Base-by-base conservation (phyloP, 2,113 vertebrate genomes). In the Spheniscus mendiculus region DNA sequence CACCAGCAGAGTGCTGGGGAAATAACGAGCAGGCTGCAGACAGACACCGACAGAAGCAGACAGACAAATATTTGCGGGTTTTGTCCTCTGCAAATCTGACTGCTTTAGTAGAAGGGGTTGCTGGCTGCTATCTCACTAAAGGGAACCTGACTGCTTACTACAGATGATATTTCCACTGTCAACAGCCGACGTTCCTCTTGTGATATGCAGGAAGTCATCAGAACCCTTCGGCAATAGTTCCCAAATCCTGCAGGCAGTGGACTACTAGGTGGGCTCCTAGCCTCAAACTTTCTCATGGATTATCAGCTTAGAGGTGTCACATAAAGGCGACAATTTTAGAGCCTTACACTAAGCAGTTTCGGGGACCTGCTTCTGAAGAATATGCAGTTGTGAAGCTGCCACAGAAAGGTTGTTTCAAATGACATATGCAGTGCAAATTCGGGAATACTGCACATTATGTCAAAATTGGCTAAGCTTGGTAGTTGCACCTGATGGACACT, bases 371-470 rank as follows among this genome's bases (percentile, higher is more conserved):
- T 79, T 40, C 66, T 50, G 25, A 62, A 32, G 26, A 67, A 42
- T 3, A n/a, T 1, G 21, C 45, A 32, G 22, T 4, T 12, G 70
- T 2, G 15, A 69, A 76, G n/a, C n/a, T 19, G 23, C 73, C 83
- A 29, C 74, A 18, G 83, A 71, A 36, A 62, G 9, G 19, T 0
- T 44, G 29, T 40, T 38, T 55, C 20, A 59, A 49, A 25, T 6
- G 0, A 47, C 3, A 30, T 1, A 38, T 0, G 10, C 27, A 7
- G 20, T 1, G n/a, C 44, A 19, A 55, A 62, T 22, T 8, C 1
- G 4, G 30, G 40, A 56, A 40, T 5, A 26, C 13, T 5, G 11
- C 49, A 42, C 32, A 7, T 2, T 2, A 27, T 3, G 8, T 12
- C 36, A 53, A 11, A 47, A 44, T 1, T 6, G 40, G 7, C 53